Base-by-base conservation (phyloP, 2,113 vertebrate species). In the Campylomormyrus tamandua region DNA sequence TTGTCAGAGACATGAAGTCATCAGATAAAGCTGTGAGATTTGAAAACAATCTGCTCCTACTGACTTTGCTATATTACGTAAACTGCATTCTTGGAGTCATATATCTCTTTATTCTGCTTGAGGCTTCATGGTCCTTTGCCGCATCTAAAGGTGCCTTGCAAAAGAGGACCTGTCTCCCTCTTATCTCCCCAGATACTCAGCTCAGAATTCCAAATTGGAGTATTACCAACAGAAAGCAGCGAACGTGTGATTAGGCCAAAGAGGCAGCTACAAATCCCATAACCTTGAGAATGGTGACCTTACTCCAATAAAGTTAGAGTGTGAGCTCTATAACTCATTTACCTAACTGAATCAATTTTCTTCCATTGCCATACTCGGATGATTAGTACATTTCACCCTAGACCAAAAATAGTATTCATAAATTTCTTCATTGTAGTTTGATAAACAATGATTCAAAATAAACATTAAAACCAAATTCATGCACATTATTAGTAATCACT, bases 131-230 rank as follows among this genome's bases (percentile, higher is more conserved):
- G 52, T 87, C 27, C 85, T 35, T 27, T 35, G 5, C 85, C 21
- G 50, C 85, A 56, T 87, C 85, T 56, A 21, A 53, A 87, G 85
- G 50, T 56, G 24, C 27, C 31, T 35, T 48, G 50, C 8, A 56
- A 35, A 39, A 53, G 85, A 53, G 50, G 49, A 53, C 31, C 50
- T 53, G 21, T 87, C 50, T 39, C 49, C 7, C 50, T 53, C 50
- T 53, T 87, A 87, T 87, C 85, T 31, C 85, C 50, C 45, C 19
- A 56, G 50, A 87, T 87, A 31, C 83, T 49, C 46, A 50, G 48
- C n/a, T 87, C 50, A 87, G 50, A 87, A 87, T 53, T 87, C 85
- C 85, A 87, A 87, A 87, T 56, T 52, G 50, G 50, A 56, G 49
- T 19, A 53, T 87, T 53, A 87, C 85, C 85, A 87, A 87, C 24